Evolutionary conservation across 2,888 invertebrate species (phyloP).

Genomic region (Quadroppia sp.): DNA sequence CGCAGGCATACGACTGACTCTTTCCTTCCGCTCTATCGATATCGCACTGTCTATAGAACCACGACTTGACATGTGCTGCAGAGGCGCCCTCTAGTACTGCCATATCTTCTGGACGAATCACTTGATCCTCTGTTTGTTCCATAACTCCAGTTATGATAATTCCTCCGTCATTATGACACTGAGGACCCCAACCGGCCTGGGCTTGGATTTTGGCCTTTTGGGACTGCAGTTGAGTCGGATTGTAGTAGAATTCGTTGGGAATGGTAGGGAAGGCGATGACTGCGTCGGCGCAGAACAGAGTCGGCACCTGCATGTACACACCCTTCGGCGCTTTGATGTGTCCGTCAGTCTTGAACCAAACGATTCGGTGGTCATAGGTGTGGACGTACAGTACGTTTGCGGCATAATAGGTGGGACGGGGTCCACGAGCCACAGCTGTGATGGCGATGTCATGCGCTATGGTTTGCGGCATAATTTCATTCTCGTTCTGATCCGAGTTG

Average conservation of each 20-base stretch:
- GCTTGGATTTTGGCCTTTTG: constrained; percentile 38
- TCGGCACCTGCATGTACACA: constrained; percentile 11
- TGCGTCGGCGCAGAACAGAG: constrained; percentile 35
- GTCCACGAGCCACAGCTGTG: constrained; percentile 36
- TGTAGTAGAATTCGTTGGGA: constrained; percentile 38
- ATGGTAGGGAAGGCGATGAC: constrained; percentile 17
- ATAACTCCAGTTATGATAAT: constrained; percentile 36
- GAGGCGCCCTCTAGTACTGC: not conserved
- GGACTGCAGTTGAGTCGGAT: constrained; percentile 20
- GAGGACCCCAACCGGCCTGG: constrained; percentile 36
- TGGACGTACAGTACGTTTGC: constrained; percentile 30
- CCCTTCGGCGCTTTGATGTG: constrained; percentile 19
- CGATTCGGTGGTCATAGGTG: constrained; percentile 38
- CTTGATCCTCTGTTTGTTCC: constrained; percentile 40
- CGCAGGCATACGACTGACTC: constrained; percentile 40
- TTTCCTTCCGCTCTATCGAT: constrained; percentile 42
- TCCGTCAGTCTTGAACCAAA: constrained; percentile 39
- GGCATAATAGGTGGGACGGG: constrained; percentile 35
- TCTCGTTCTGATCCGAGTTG: not conserved
- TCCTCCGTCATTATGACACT: constrained; percentile 30
- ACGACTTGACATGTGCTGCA: constrained; percentile 7
- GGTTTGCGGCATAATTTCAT: constrained; percentile 9
- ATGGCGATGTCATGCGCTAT: constrained; percentile 37
- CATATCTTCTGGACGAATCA: constrained; percentile 25
- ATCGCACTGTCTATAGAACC: constrained; percentile 44